Evolutionary conservation across 1,140 invertebrate species (phyloP), one percentile per base, ranked within the genome.

Genomic region (Drosophila erecta): DNA sequence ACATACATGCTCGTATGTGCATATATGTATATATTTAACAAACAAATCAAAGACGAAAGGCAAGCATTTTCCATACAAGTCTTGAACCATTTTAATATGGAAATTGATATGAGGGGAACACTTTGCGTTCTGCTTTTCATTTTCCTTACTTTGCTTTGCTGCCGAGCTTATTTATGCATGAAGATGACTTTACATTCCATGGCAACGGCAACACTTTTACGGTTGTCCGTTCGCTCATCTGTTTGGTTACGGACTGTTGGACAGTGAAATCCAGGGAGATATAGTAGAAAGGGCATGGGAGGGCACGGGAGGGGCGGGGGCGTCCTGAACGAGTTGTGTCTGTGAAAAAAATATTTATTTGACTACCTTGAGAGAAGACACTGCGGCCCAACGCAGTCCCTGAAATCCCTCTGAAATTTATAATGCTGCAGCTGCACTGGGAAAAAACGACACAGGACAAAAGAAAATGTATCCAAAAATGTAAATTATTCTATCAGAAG

Each of bases 181-280:
- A 87, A 87, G 83, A 87, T 87, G 84, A 87, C 83, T 87, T 89
- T 87, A 89, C 84, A 87, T 87, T 83, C 84, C 71, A 76, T 55
- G 62, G 65, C 74, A 65, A 71, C 76, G 67, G 76, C 84, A 89
- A 87, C 83, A 87, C 83, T 87, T 87, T 89, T 89, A 87, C 83
- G 83, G 79, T 89, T 87, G 83, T 87, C 65, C 24, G 44, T 64
- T 47, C 51, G 77, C 60, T 76, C 62, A 50, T 79, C 65, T 87
- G 59, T 74, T 87, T 76, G 76, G 83, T 89, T 83, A 79, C 66
- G 83, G 84, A 76, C 83, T 69, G 83, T 51, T 87, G 83, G 79
- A 66, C 83, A 71, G 46, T 59, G 57, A 62, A 64, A 53, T 47
- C 37, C 59, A 50, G 49, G 62, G 38, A 38, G 47, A 54, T 33